Evolutionary conservation across 2,113 vertebrate species (phyloP).

Genomic region (Forbesichthys agassizii): DNA sequence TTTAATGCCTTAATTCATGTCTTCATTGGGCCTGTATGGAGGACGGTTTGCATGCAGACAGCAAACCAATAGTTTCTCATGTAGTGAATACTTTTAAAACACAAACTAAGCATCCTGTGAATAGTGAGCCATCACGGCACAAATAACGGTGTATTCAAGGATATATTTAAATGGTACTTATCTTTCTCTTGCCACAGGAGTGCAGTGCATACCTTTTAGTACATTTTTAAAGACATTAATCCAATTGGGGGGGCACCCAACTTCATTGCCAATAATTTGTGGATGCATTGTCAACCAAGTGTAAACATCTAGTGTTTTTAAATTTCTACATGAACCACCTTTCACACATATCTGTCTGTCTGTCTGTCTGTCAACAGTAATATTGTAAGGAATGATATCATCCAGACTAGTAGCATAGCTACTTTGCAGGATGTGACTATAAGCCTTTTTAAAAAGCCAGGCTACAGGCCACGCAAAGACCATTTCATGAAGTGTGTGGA

Average conservation of each 20-base stretch:
- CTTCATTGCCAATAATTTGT: not conserved
- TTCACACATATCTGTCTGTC: not conserved
- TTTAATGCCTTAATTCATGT: constrained; percentile 74
- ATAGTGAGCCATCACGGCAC: constrained; percentile 31
- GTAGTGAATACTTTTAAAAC: constrained; percentile 30
- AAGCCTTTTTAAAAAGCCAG: not conserved
- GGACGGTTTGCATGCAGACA: not conserved
- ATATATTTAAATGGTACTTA: constrained; percentile 26
- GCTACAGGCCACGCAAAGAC: not conserved
- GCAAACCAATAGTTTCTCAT: constrained; percentile 4
- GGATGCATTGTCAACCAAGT: not conserved
- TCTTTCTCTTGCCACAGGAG: not conserved
- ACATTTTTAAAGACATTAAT: too few species aligned
- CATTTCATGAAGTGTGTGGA: constrained; percentile 10
- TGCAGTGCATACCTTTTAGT: constrained; percentile 3
- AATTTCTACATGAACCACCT: not conserved
- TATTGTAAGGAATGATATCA: not conserved
- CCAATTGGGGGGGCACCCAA: too few species aligned
- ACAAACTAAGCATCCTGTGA: constrained; percentile 21
- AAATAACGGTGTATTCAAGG: constrained; percentile 13
- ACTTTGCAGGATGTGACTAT: not conserved
- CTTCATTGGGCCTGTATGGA: constrained; percentile 45
- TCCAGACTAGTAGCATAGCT: not conserved
- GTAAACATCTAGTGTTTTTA: not conserved
- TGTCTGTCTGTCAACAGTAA: not conserved